Conservation (phyloP, 2,113 vertebrate species). For the Thalassoma bifasciatum region DNA sequence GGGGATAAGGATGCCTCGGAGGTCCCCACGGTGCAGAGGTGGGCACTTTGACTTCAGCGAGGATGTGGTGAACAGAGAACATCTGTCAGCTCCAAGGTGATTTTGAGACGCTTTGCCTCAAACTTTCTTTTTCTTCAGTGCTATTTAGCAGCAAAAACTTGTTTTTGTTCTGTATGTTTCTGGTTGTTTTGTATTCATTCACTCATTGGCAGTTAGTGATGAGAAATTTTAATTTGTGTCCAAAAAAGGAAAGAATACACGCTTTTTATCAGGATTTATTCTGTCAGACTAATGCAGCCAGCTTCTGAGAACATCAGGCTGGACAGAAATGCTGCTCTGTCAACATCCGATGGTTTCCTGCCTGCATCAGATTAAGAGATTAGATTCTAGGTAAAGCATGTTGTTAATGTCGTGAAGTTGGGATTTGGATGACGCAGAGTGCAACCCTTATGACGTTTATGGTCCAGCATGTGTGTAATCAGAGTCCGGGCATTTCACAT, state of each 20-base stretch:
- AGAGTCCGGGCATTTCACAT: constrained; percentile 38
- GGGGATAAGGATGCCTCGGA: constrained; percentile 68
- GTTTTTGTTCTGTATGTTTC: too few relatives aligned
- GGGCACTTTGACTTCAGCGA: constrained; percentile 82
- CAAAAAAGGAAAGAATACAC: not conserved
- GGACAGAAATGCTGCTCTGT: not conserved
- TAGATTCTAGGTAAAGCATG: constrained; percentile 24
- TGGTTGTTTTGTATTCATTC: too few relatives aligned
- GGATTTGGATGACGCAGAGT: constrained; percentile 50
- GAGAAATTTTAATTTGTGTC: not conserved
- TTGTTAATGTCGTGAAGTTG: constrained; percentile 32
- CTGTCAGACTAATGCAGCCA: not conserved
- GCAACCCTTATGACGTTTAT: constrained; percentile 23
- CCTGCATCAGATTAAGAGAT: constrained; percentile 50
- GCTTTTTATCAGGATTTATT: not conserved
- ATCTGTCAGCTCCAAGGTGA: constrained; percentile 68
- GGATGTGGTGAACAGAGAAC: constrained; percentile 68
- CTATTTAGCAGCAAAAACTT: not conserved
- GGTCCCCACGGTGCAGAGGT: constrained; percentile 67
- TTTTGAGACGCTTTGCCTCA: not conserved
- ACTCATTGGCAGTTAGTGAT: too few relatives aligned
- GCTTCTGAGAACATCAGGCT: not conserved
- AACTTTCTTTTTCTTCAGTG: not conserved
- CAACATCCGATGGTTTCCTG: constrained; percentile 6
- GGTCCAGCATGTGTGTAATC: constrained; percentile 38